Conservation (phyloP, 92 coral and sea anemone species). For the Hydrozoanthus gracilis region DNA sequence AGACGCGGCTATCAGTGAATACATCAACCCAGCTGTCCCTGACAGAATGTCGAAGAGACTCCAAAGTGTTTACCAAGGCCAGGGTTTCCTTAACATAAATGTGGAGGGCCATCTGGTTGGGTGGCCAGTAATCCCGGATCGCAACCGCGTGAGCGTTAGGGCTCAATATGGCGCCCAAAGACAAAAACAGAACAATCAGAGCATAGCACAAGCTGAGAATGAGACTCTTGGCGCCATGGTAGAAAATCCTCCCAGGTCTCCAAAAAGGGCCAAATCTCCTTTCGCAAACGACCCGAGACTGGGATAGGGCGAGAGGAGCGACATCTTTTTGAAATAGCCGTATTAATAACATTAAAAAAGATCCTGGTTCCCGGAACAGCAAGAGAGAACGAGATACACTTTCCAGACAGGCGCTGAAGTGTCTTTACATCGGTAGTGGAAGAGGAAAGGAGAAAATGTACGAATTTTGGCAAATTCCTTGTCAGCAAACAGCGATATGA, state of each 20-base stretch:
- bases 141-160: too few relatives aligned
- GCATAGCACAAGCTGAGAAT: slow-evolving; percentile 37
- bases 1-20: slow-evolving; percentile 44
- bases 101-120: neutral
- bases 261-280: slow-evolving; percentile 59
- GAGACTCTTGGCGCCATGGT: slow-evolving; percentile 54
- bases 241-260: slow-evolving; percentile 46
- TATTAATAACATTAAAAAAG: slow-evolving; percentile 50
- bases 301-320: slow-evolving; percentile 11
- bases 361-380: slow-evolving; percentile 58
- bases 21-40: slow-evolving; percentile 60
- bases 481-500: too few relatives aligned
- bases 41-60: slow-evolving; percentile 4
- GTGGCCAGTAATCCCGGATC: neutral
- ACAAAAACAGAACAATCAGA: slow-evolving; percentile 54
- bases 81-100: slow-evolving; percentile 50
- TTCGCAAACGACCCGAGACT: slow-evolving; percentile 31
- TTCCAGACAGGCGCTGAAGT: too few relatives aligned
- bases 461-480: too few relatives aligned
- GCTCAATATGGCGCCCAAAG: too few relatives aligned
- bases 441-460: neutral
- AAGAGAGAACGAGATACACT: slow-evolving; percentile 47
- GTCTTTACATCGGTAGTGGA: too few relatives aligned
- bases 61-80: slow-evolving; percentile 49
- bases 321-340: slow-evolving; percentile 37